Base-by-base conservation (phyloP, 2,888 invertebrate species). In the Epinotia brunnichana region DNA sequence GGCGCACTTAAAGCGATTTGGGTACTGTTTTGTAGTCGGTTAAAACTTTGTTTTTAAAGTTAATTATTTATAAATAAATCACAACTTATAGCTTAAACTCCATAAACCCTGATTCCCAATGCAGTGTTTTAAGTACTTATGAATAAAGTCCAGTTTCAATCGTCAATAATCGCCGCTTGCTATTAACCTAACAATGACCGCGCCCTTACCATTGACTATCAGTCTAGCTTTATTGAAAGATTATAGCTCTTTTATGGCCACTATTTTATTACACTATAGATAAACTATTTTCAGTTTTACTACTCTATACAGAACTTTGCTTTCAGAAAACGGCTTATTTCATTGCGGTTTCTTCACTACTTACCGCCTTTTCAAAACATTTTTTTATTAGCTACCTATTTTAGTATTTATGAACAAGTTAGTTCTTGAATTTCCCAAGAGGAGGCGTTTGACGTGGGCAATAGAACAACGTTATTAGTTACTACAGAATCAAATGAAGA, bases 221-320 rank as follows among this genome's bases (percentile, higher is more conserved):
- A 62, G 48, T 51, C 24, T 29, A 62, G 39, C 39, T 68, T 68
- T 63, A 73, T 62, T 73, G 62, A 73, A 68, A 73, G 68, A 68
- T 68, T 72, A 73, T 68, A 63, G 72, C 68, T 39, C 15, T 68
- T 73, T 73, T 68, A 73, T 63, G 57, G 61, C 15, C 48, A 39
- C 17, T 61, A 67, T 51, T 73, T 68, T 57, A 72, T 57, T 73
- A 70, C 51, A 57, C 44, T 10, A 72, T 56, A 72, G 39, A 68
- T 67, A 72, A 62, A 62, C 48, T 68, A 62, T 54, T 66, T 64
- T 67, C 67, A 44, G 29, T 35, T 72, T 68, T 48, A 62, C 61
- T 61, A 48, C 61, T 61, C 61, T 48, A 56, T 72, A 61, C 24
- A 48, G 15, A 10, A 13, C 5, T 21, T 7, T 53, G 21, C 60